phyloP scores from a whole-genome alignment of 2,797 vertebrate species.

The Diceros bicornis region DNA sequence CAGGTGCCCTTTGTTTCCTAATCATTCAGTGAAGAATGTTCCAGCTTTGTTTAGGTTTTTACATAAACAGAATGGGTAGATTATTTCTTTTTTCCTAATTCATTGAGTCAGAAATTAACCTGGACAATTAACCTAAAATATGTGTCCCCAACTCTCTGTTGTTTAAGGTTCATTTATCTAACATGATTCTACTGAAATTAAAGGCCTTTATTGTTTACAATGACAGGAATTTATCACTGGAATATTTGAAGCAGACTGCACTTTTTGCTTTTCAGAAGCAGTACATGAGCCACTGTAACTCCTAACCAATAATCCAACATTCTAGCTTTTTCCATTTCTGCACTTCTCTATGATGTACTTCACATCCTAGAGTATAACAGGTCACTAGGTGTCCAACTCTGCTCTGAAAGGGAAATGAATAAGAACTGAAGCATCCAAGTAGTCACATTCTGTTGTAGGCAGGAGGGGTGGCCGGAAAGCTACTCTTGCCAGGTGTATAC shows the following conservation, averaged over 20 bases:
- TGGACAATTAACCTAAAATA: neutral
- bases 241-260: neutral
- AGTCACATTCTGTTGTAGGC: neutral
- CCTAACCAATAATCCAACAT: neutral
- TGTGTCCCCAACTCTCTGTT: neutral
- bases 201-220: neutral
- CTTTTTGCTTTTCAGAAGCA: constrained; percentile 20
- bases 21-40: neutral
- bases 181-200: constrained; percentile 26
- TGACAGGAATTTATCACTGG: neutral
- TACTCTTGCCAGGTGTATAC: neutral
- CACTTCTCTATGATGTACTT: neutral
- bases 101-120: constrained; percentile 30
- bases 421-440: neutral
- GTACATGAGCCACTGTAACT: neutral
- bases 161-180: neutral
- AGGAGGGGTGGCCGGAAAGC: no score
- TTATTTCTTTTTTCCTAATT: neutral
- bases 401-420: neutral
- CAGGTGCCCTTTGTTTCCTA: neutral
- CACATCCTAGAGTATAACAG: neutral
- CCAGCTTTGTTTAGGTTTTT: neutral
- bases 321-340: neutral
- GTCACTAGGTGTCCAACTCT: neutral
- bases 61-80: neutral